These are phyloP conservation scores for Oryzias curvinotus DNA, from an alignment of 2,113 vertebrate species.

Conservation along the genomic window DNA sequence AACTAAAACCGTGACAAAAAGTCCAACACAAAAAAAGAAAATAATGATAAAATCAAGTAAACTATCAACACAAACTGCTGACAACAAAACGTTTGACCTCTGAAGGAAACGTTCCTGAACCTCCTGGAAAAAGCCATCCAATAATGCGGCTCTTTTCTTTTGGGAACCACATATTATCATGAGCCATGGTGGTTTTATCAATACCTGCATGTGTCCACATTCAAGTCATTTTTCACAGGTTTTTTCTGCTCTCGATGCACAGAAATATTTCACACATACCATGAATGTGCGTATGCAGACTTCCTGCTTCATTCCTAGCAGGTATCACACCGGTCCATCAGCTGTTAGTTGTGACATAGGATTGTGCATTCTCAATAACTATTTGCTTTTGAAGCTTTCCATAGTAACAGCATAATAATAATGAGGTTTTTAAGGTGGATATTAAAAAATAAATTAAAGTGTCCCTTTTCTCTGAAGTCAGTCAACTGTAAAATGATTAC, in stretches of 20 bases:
- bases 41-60: no score
- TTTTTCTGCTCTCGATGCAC: neutral
- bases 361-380: no score
- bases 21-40: no score
- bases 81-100: constrained; percentile 4
- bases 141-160: neutral
- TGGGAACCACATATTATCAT: neutral
- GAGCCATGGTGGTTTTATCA: neutral
- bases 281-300: constrained; percentile 58
- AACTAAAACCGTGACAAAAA: no score
- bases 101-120: neutral
- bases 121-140: neutral
- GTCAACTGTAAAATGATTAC: neutral
- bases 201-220: neutral
- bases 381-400: no score
- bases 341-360: neutral
- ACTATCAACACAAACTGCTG: constrained; percentile 20
- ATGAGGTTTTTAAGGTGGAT: neutral
- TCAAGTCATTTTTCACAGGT: constrained; percentile 9
- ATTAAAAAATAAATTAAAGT: neutral
- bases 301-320: constrained; percentile 34
- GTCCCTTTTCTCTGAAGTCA: neutral
- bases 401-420: no score
- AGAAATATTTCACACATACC: constrained; percentile 65
- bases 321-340: constrained; percentile 7